phyloP scores from a whole-genome alignment of 2,888 invertebrate genomes.

The Matsumyia berberina region DNA sequence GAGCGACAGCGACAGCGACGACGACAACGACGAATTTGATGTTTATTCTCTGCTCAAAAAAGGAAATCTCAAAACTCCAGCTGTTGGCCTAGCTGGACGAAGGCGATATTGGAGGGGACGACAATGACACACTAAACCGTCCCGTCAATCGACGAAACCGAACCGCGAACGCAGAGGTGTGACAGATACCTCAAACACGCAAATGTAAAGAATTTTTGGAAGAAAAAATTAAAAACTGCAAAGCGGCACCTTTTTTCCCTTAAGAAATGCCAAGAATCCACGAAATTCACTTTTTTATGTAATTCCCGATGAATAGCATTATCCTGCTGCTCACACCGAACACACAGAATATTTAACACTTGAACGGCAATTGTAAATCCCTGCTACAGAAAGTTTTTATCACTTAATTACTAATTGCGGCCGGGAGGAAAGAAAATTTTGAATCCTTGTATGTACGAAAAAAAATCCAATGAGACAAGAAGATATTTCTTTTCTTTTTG shows the following conservation, averaged over 20 bases:
- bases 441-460: slow-evolving; percentile 71
- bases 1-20: slow-evolving; percentile 40
- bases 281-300: slow-evolving; percentile 71
- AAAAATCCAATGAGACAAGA: slow-evolving; percentile 66
- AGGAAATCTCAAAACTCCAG: slow-evolving; percentile 64
- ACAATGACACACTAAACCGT: slow-evolving; percentile 59
- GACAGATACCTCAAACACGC: slow-evolving; percentile 51
- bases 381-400: slow-evolving; percentile 22
- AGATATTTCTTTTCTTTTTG: slow-evolving; percentile 55
- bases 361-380: slow-evolving; percentile 37
- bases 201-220: slow-evolving; percentile 24
- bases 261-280: slow-evolving; percentile 35
- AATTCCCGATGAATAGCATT: slow-evolving; percentile 57
- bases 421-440: slow-evolving; percentile 41
- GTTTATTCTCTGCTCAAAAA: slow-evolving; percentile 63
- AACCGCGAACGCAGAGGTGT: slow-evolving; percentile 63
- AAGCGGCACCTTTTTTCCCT: slow-evolving; percentile 66
- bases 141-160: slow-evolving; percentile 42
- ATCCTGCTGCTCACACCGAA: slow-evolving; percentile 45
- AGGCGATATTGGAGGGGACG: slow-evolving; percentile 3
- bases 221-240: slow-evolving; percentile 48
- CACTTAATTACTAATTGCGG: slow-evolving; percentile 27
- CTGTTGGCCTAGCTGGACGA: slow-evolving; percentile 39
- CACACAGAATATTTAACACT: slow-evolving; percentile 39
- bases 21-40: slow-evolving; percentile 48